A percentile compares a stretch with the other conserved stretches of the same genome.
These are phyloP conservation scores for Cerastis rubricosa DNA, from an alignment of 2,888 invertebrate species.

Conservation along the genomic window DNA sequence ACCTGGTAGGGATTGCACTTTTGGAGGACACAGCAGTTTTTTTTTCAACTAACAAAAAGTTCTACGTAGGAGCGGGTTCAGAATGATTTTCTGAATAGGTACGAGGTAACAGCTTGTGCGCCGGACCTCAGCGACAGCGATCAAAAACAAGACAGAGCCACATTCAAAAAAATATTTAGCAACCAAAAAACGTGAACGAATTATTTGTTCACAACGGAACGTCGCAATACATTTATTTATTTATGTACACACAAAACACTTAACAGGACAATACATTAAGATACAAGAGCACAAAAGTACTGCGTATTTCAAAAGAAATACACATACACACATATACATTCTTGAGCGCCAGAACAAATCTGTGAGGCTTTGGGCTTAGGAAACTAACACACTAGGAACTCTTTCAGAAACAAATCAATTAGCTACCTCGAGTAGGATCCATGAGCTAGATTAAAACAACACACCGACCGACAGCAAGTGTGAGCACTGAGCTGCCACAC, in stretches of 20 bases:
- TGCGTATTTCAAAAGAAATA: no score
- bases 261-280: no score
- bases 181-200: background rate
- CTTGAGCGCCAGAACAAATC: background rate
- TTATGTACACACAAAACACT: no score
- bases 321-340: no score
- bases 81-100: background rate
- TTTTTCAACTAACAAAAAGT: no score
- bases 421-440: background rate
- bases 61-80: background rate
- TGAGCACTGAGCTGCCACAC: background rate
- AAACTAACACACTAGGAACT: background rate
- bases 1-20: background rate
- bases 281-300: no score
- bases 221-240: no score
- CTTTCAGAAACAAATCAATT: background rate
- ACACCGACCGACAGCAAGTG: background rate
- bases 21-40: background rate
- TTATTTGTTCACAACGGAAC: background rate
- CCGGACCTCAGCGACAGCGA: background rate
- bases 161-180: no score
- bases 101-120: background rate
- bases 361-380: background rate
- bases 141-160: background rate
- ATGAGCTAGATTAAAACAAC: background rate